A percentile compares a stretch with the other conserved stretches of the same genome.
Conservation (phyloP, 2,113 vertebrate species). For the Pungitius pungitius region DNA sequence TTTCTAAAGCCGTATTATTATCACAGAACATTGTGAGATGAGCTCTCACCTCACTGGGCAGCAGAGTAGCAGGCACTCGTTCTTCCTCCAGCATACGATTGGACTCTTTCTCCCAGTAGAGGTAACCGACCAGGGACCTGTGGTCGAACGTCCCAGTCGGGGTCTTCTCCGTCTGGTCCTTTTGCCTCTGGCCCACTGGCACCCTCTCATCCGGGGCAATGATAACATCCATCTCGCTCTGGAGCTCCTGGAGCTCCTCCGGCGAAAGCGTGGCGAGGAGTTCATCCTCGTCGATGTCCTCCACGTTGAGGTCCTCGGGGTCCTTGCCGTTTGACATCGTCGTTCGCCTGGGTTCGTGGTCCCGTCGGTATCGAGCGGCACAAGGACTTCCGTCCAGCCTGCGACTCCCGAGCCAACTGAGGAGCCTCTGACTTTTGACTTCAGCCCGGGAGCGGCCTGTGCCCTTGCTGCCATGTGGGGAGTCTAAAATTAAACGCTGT, state of each 20-base stretch:
- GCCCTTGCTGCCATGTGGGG: slow-evolving; percentile 56
- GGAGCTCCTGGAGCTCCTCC: slow-evolving; percentile 91
- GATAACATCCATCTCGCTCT: slow-evolving; percentile 93
- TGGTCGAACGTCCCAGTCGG: slow-evolving; percentile 93
- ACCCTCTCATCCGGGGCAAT: slow-evolving; percentile 92
- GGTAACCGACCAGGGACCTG: slow-evolving; percentile 92
- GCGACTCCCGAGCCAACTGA: slow-evolving; percentile 30
- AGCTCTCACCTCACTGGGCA: slow-evolving; percentile 83
- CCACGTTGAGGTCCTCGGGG: slow-evolving; percentile 65
- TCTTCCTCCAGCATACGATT: slow-evolving; percentile 93
- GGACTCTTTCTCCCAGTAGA: slow-evolving; percentile 94
- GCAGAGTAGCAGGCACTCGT: slow-evolving; percentile 87
- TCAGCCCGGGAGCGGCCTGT: slow-evolving; percentile 28
- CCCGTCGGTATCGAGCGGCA: slow-evolving; percentile 12
- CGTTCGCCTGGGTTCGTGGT: neutral
- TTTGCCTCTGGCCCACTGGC: slow-evolving; percentile 93
- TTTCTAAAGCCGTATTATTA: neutral
- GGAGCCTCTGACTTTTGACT: slow-evolving; percentile 52
- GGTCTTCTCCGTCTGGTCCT: slow-evolving; percentile 91
- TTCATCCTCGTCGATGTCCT: slow-evolving; percentile 91
- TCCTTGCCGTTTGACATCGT: slow-evolving; percentile 73
- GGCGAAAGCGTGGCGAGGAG: slow-evolving; percentile 93
- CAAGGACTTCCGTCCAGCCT: slow-evolving; percentile 1
- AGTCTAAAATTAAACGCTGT: slow-evolving; percentile 90
- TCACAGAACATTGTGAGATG: neutral